A percentile compares a stretch with the other conserved stretches of the same genome.
Conservation (phyloP, 2,797 vertebrate genomes). For the Dermochelys coriacea region DNA sequence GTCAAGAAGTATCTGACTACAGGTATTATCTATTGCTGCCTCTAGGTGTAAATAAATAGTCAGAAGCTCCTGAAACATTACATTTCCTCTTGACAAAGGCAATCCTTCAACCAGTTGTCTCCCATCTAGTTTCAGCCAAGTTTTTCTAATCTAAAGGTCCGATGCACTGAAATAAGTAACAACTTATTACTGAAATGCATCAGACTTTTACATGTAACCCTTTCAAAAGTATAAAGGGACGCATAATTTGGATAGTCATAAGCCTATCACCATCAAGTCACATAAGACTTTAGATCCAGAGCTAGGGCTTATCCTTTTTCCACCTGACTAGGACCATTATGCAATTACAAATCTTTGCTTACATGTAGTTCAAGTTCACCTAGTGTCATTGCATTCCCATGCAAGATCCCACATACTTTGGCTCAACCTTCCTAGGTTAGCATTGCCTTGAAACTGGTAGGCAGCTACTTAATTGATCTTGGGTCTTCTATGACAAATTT, state of each 20-base stretch:
- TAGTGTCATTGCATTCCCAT: neutral
- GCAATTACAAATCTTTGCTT: slow-evolving; percentile 34
- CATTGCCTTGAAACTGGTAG: rapidly evolving
- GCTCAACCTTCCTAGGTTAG: neutral
- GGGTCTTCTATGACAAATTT: neutral
- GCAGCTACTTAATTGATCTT: neutral
- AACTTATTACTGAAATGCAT: neutral
- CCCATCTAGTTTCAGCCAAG: neutral
- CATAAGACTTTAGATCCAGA: neutral
- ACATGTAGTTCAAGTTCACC: slow-evolving; percentile 15
- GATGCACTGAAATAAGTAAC: neutral
- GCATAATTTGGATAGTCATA: neutral
- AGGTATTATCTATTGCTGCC: neutral
- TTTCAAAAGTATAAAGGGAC: neutral
- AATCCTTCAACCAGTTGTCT: neutral
- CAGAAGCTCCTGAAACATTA: neutral
- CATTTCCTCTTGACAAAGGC: neutral
- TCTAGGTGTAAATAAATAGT: neutral
- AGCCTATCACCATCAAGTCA: slow-evolving; percentile 26
- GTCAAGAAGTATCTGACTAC: neutral
- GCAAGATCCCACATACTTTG: neutral
- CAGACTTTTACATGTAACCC: neutral
- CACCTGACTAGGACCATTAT: slow-evolving; percentile 60
- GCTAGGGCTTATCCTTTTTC: slow-evolving; percentile 50
- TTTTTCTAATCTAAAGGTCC: neutral